Conservation (phyloP, 2,797 vertebrate species). For the Salarias fasciatus region DNA sequence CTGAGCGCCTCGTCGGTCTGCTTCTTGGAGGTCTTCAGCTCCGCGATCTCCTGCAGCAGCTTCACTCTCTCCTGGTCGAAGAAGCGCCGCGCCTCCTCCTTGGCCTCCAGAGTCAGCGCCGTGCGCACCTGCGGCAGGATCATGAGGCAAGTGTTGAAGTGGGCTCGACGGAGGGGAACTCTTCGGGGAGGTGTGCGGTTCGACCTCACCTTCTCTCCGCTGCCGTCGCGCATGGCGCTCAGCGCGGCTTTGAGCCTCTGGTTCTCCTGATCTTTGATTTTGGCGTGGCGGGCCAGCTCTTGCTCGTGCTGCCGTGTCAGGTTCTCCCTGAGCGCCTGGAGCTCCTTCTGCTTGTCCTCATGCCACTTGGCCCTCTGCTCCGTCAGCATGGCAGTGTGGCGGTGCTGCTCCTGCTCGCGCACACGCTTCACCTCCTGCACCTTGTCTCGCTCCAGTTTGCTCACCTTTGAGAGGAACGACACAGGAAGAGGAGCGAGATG, state of each 20-base stretch:
- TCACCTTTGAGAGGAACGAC: conserved; percentile 81
- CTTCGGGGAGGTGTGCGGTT: no score
- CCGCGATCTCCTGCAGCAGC: conserved; percentile 93
- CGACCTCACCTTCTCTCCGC: conserved; percentile 92
- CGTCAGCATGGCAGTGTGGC: conserved; percentile 93
- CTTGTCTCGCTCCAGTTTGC: conserved; percentile 96
- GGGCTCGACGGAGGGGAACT: no score
- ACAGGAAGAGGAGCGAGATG: neutral
- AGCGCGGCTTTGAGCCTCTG: conserved; percentile 93
- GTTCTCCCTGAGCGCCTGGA: conserved; percentile 93
- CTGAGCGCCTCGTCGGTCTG: conserved; percentile 96
- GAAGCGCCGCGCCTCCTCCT: conserved; percentile 96
- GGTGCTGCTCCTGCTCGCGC: conserved; percentile 96
- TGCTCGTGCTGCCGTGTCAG: conserved; percentile 96
- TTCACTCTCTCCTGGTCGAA: conserved; percentile 97
- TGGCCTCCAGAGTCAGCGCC: conserved; percentile 92
- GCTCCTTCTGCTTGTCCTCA: conserved; percentile 97
- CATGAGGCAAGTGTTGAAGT: no score
- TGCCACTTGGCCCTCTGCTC: conserved; percentile 97
- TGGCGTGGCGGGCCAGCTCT: conserved; percentile 92
- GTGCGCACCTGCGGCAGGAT: conserved; percentile 84
- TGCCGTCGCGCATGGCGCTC: conserved; percentile 91
- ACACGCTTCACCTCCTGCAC: conserved; percentile 96
- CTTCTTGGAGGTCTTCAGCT: conserved; percentile 92
- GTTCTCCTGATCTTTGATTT: conserved; percentile 96